Evolutionary conservation across 1,140 invertebrate genomes (phyloP).

Genomic region (Temnothorax nylanderi): DNA sequence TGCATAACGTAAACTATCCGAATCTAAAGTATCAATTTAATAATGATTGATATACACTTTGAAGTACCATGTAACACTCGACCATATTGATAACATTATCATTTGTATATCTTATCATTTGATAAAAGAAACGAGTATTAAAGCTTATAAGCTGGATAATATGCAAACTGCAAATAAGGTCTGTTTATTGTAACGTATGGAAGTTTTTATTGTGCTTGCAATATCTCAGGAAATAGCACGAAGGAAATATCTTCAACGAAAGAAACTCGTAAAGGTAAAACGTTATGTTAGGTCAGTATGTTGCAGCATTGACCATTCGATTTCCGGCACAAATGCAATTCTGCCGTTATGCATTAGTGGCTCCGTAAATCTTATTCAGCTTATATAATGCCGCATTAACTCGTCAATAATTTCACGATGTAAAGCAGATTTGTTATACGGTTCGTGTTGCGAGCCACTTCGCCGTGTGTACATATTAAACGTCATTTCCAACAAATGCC

Average conservation of each 20-base stretch:
- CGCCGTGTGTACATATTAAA: background rate
- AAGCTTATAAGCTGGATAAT: background rate
- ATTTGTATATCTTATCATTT: slow-evolving; percentile 31
- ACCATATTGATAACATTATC: background rate
- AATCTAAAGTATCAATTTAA: background rate
- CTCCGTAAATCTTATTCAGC: slow-evolving; percentile 4
- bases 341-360: background rate
- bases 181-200: background rate
- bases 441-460: background rate
- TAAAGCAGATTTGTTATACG: slow-evolving; percentile 17
- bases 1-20: background rate
- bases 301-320: background rate
- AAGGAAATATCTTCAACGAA: background rate
- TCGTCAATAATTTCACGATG: slow-evolving; percentile 21
- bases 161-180: background rate
- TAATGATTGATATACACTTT: background rate
- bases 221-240: background rate
- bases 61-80: background rate
- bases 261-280: slow-evolving; percentile 10
- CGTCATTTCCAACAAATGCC: slow-evolving; percentile 37
- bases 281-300: background rate
- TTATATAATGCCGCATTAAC: background rate
- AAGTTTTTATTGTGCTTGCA: slow-evolving; percentile 9
- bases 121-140: background rate
- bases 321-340: slow-evolving; percentile 7